Conservation (phyloP, 2,113 vertebrate species). For the Psammodynastes pulverulentus region DNA sequence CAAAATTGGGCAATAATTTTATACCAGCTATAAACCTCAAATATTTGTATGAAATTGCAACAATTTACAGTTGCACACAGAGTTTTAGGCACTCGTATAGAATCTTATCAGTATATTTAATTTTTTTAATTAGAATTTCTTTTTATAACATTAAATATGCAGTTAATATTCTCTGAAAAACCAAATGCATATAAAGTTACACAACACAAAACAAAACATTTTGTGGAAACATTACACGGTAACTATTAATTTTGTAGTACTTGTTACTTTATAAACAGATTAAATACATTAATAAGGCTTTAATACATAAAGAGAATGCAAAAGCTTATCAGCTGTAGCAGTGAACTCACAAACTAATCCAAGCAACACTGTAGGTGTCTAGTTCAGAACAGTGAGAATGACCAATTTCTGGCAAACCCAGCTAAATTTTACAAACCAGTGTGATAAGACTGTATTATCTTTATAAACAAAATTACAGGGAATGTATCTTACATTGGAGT, state of each 20-base stretch:
- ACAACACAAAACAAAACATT: background rate
- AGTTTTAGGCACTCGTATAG: background rate
- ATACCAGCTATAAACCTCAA: background rate
- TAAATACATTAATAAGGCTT: background rate
- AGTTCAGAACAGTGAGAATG: background rate
- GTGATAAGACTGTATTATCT: background rate
- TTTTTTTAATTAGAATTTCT: background rate
- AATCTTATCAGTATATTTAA: background rate
- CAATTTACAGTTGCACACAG: background rate
- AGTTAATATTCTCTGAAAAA: background rate
- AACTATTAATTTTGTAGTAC: background rate
- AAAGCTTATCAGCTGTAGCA: background rate
- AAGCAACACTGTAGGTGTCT: background rate
- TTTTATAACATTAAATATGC: background rate
- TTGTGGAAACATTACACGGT: background rate
- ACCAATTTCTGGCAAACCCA: background rate
- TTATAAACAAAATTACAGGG: background rate
- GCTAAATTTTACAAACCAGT: background rate
- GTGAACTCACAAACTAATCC: background rate
- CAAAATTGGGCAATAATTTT: background rate
- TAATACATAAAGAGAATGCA: background rate
- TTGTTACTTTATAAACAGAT: background rate
- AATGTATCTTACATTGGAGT: background rate
- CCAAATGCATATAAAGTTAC: background rate
- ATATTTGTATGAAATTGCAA: background rate